phyloP scores from a whole-genome alignment of 2,113 vertebrate genomes.

The Pao palembangensis region DNA sequence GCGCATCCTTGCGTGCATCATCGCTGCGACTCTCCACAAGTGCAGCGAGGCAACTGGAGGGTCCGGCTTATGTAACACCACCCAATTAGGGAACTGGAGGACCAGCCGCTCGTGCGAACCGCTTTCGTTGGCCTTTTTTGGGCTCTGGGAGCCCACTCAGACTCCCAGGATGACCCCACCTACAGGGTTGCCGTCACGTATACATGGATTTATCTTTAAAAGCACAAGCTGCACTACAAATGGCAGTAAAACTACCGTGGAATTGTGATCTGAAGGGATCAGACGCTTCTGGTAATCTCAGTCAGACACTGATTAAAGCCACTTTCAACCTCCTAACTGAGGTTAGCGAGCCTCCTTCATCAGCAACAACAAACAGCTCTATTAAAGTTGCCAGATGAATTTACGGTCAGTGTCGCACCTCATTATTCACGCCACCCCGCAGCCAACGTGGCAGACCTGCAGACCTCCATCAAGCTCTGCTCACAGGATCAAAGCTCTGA shows the following conservation, averaged over 20 bases:
- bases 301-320: not conserved
- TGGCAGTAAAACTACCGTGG: too few species aligned
- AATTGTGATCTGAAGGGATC: too few species aligned
- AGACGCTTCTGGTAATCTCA: too few species aligned
- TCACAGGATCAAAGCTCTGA: not conserved
- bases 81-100: constrained; percentile 47
- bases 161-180: constrained; percentile 21
- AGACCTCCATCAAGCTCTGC: constrained; percentile 33
- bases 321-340: constrained; percentile 25
- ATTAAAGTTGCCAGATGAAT: constrained; percentile 43
- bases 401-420: constrained; percentile 25
- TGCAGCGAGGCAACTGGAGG: constrained; percentile 14
- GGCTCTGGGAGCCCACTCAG: too few species aligned
- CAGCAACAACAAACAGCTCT: constrained; percentile 34
- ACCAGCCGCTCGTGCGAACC: constrained; percentile 24
- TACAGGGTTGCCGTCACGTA: constrained; percentile 25
- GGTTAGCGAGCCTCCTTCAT: constrained; percentile 31
- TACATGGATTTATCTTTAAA: constrained; percentile 51
- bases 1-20: constrained; percentile 1
- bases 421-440: constrained; percentile 41
- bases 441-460: not conserved
- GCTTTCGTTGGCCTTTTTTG: constrained; percentile 5
- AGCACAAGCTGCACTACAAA: constrained; percentile 1
- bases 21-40: constrained; percentile 19
- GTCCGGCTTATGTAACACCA: constrained; percentile 33